Base-by-base conservation (phyloP, 2,797 vertebrate genomes). In the Pampus argenteus region DNA sequence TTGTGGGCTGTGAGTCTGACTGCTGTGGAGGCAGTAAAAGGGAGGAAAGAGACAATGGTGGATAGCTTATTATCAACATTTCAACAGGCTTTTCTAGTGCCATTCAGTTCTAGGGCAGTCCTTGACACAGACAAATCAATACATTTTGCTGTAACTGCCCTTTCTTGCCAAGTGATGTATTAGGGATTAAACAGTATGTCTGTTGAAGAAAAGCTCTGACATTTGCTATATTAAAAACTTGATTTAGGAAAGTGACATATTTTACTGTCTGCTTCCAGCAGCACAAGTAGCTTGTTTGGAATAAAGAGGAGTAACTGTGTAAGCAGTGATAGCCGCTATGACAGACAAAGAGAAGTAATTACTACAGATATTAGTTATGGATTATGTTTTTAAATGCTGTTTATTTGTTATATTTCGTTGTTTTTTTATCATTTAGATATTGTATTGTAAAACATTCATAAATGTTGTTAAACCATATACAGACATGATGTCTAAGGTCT, bases 1-100 rank as follows among this genome's bases (percentile, higher is more conserved):
- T 20, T 58, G 61, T 61, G 48, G 34, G 9, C 15, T 57, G 25
- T 45, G 47, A 9, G 40, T 58, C 13, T 44, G 62, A 70, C 69
- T 48, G 65, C 45, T 54, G 3, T 45, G 34, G 59, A 40, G 26
- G 20, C 51, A 66, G 17, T 3, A 45, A 45, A 34, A 47, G 29
- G 20, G 20, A 17, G 28, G 38, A 29, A 48, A 57, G 26, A 66
- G 51, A 8, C n/a, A 40, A 34, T 28, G 48, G 6, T 54, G 8
- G 8, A 34, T 25, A 4, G 2, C 23, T 57, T 48, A 0, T 13
- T 51, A 34, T 36, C 0, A 15, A 50, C 5, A 38, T 15, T 63
- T 63, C 18, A 63, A 42, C 29, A 59, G 36, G 52, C 45, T 28
- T 36, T 54, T 52, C 38, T 9, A 48, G 15, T 48, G 25, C n/a